A percentile compares a stretch with the other conserved stretches of the same genome.
These are phyloP conservation scores for Drosophila carrolli DNA, from an alignment of 1,140 invertebrate species.

Conservation along the genomic window DNA sequence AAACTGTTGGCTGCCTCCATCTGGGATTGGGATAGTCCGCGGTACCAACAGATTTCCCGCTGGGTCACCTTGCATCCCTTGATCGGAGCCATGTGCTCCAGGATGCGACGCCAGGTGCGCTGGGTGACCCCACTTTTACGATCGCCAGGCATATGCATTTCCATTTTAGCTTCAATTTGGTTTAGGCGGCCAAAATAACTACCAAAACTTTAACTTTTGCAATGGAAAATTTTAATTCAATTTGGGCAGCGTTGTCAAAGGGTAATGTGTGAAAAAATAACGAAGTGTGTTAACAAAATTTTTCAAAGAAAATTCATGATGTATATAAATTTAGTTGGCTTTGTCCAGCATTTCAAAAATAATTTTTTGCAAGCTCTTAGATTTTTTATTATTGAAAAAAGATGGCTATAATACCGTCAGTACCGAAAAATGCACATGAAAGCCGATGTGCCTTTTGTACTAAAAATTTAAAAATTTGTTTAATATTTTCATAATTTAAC, in stretches of 20 bases:
- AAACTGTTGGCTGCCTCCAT: slow-evolving; percentile 27
- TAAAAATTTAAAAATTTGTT: too few species aligned
- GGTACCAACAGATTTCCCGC: slow-evolving; percentile 51
- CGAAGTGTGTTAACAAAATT: too few species aligned
- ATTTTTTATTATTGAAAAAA: too few species aligned
- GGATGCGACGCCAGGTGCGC: neutral
- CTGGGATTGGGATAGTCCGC: slow-evolving; percentile 50
- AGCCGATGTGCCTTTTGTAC: too few species aligned
- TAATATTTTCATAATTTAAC: too few species aligned
- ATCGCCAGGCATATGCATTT: neutral
- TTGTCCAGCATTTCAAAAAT: too few species aligned
- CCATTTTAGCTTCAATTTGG: slow-evolving; percentile 27
- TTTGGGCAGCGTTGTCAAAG: slow-evolving; percentile 18
- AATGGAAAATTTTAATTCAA: neutral
- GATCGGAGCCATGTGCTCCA: neutral
- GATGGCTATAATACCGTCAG: too few species aligned
- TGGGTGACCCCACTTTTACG: neutral
- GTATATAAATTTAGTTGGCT: too few species aligned
- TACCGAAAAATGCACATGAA: too few species aligned
- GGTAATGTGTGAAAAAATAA: slow-evolving; percentile 1
- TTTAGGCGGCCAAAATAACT: neutral
- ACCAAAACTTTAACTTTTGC: neutral
- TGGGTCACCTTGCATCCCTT: neutral
- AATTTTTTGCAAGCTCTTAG: too few species aligned
- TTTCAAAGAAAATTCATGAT: too few species aligned